A percentile compares a stretch with the other conserved stretches of the same genome.
Conservation (phyloP, 2,888 invertebrate genomes). For the Tetragnatha montana region DNA sequence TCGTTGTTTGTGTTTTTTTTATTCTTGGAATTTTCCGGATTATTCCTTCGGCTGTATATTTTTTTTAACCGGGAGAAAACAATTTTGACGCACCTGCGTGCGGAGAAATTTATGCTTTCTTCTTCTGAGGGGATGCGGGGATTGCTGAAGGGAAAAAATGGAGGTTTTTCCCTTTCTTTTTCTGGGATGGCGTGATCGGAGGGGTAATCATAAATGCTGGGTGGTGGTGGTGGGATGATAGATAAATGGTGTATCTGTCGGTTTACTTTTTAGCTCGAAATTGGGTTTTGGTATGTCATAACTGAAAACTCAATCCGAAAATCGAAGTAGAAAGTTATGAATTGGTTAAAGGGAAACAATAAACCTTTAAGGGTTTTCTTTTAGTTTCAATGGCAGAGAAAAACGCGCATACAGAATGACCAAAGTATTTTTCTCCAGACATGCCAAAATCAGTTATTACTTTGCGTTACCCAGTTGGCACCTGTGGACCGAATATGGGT, state of each 20-base stretch:
- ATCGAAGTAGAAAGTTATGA: no score
- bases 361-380: no score
- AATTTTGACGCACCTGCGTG: slow-evolving; percentile 53
- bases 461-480: no score
- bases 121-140: slow-evolving; percentile 5
- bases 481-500: no score
- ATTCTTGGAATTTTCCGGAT: background rate
- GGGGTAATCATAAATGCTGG: background rate
- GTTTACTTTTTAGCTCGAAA: no score
- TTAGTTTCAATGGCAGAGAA: no score
- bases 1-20: background rate
- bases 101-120: slow-evolving; percentile 38
- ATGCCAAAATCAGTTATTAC: no score
- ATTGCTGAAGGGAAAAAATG: background rate
- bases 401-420: no score
- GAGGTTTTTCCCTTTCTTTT: background rate
- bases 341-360: no score
- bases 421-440: no score
- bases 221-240: background rate
- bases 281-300: no score
- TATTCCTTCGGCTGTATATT: slow-evolving; percentile 32
- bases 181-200: background rate
- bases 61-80: slow-evolving; percentile 28
- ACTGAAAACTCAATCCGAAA: no score
- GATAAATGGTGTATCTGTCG: background rate